Percentiles rank a stretch among this genome's conserved stretches.
Conservation (phyloP, 2,888 invertebrate species). For the Synergus umbraculus region DNA sequence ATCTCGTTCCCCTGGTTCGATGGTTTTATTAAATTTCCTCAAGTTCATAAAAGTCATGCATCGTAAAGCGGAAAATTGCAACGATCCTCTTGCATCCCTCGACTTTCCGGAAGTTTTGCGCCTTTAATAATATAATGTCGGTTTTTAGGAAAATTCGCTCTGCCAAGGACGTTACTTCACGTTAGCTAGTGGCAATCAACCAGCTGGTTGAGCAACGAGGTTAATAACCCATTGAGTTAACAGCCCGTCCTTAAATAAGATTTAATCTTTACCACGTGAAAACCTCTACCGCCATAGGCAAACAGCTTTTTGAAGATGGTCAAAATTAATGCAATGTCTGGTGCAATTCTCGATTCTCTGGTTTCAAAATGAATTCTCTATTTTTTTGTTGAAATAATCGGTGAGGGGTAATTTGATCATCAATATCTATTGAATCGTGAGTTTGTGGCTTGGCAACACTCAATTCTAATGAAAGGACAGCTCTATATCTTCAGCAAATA, state of each 20-base stretch:
- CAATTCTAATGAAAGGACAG: not conserved
- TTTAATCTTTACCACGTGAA: constrained; percentile 43
- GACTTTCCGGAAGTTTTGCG: not conserved
- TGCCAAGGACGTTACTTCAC: constrained; percentile 34
- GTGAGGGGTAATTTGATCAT: not conserved
- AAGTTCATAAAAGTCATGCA: not conserved
- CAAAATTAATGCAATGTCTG: too few species aligned
- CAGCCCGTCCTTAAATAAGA: constrained; percentile 37
- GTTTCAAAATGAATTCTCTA: too few species aligned
- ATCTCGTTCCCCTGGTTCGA: not conserved
- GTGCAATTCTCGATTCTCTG: too few species aligned
- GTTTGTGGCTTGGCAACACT: not conserved
- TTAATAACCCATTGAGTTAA: constrained; percentile 47
- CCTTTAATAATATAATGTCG: constrained; percentile 3
- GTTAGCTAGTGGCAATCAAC: constrained; percentile 43
- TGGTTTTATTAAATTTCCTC: constrained; percentile 4
- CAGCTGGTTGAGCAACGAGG: constrained; percentile 53
- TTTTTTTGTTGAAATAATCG: too few species aligned
- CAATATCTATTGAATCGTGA: not conserved
- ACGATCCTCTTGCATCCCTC: not conserved
- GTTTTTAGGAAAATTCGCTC: constrained; percentile 1
- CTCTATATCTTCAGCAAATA: not conserved
- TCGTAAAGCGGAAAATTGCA: constrained; percentile 13
- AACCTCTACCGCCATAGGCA: not conserved
- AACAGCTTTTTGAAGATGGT: not conserved